A percentile compares a stretch with the other conserved stretches of the same genome.
Evolutionary conservation across 1,140 invertebrate genomes (phyloP).

Genomic region (Thaumatotibia leucotreta): DNA sequence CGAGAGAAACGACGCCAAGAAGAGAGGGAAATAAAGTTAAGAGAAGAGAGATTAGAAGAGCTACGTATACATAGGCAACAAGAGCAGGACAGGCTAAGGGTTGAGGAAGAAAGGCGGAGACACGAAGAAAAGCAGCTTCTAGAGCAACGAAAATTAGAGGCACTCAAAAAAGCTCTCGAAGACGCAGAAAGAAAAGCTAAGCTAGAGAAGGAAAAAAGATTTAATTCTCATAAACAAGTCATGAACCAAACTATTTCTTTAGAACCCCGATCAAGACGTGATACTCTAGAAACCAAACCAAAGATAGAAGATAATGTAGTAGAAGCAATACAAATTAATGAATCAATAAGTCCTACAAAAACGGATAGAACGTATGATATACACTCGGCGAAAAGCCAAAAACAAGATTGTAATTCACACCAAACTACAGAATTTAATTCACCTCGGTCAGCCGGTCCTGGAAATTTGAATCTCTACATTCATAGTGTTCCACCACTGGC

Average conservation of each 20-base stretch:
- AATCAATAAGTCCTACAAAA: constrained; percentile 59
- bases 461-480: constrained; percentile 67
- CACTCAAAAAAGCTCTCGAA: constrained; percentile 79
- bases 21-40: constrained; percentile 78
- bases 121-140: constrained; percentile 79
- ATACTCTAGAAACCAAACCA: constrained; percentile 22
- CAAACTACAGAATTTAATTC: constrained; percentile 65
- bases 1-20: constrained; percentile 80
- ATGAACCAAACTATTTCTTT: constrained; percentile 21
- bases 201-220: constrained; percentile 75
- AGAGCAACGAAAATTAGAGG: constrained; percentile 78
- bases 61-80: constrained; percentile 80
- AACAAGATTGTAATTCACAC: constrained; percentile 55
- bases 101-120: constrained; percentile 78
- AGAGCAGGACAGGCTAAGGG: constrained; percentile 79
- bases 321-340: constrained; percentile 28
- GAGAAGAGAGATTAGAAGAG: constrained; percentile 83
- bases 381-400: constrained; percentile 55
- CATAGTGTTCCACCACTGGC: constrained; percentile 64
- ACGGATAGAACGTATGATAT: constrained; percentile 62
- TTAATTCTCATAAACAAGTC: constrained; percentile 51
- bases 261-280: constrained; percentile 28
- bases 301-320: constrained; percentile 25
- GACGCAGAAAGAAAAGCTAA: constrained; percentile 79
- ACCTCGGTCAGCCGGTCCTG: constrained; percentile 50